Evolutionary conservation across 2,113 vertebrate species (phyloP), one percentile per base, ranked within the genome.

Genomic region (Himantopus leucocephalus): DNA sequence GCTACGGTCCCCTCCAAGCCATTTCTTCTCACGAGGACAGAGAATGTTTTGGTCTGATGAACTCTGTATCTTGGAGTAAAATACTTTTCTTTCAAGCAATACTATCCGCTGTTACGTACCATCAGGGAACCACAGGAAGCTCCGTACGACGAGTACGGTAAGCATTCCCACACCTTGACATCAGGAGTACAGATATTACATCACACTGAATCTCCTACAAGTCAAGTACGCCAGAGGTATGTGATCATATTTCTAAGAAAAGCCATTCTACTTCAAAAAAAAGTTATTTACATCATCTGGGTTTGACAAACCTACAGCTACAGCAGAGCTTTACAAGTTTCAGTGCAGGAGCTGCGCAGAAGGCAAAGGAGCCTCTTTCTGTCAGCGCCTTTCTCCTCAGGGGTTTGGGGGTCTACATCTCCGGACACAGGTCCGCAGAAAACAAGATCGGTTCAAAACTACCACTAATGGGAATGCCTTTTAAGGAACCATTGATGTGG

Each of bases 141-240:
- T 73, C 37, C 47, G 48, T 30, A 78, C 72, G n/a, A 22, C 8
- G 2, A 68, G 11, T 34, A 35, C 45, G 37, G 41, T 35, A 56
- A 93, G 50, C 43, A 14, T 26, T 72, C 56, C 39, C 45, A 45
- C 22, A 55, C 39, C 66, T 39, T 72, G 39, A 39, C 34, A 39
- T 22, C 9, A 59, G 19, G 22, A 71, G 21, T 24, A 39, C 5
- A 79, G 77, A 63, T 79, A 64, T 48, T 15, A 30, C 9, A 58
- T 34, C 14, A 64, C 14, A 59, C 30, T 16, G 7, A 41, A 75
- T 55, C 24, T 59, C 43, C 56, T 27, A 23, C 43, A 59, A 55
- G 12, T 48, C 10, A 74, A 48, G 12, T 29, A n/a, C 22, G 8
- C 9, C 1, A 0, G 17, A 59, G 77, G 41, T 15, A 24, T 32